Evolutionary conservation across 1,140 invertebrate genomes (phyloP), one percentile per base, ranked within the genome.

Genomic region (Rhizoglyphus robini): DNA sequence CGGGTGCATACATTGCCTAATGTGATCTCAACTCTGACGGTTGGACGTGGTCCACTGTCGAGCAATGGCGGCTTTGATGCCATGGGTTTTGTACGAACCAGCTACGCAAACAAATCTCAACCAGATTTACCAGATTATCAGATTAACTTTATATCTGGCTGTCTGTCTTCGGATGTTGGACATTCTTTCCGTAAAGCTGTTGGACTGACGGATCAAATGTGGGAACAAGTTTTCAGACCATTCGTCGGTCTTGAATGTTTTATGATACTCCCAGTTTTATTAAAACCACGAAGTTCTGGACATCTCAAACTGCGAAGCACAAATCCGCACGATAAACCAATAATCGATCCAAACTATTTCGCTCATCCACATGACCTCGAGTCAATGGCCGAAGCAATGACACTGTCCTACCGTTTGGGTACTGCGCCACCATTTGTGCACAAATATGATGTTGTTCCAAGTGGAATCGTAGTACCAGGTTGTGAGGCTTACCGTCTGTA

Each of bases 1-100:
- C 61, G 30, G 32, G 51, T 54, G 20, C 51, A 54, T 8, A 8
- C 51, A 32, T 32, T 54, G 8, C 51, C 51, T 8, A 54, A 54
- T 8, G 18, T 54, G 4, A 18, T 63, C 32, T 38, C 5, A 8
- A 63, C 15, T 49, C n/a, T 46, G 47, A 30, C 32, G 18, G 18
- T 13, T 5, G 11, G 31, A 20, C 20, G 36, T 5, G 61, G 13
- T 20, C 27, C 61, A 49, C 18, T 58, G 11, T 57, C 30, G 15
- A 11, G 20, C 32, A 63, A 41, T 23, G 32, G 23, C 32, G 31
- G 30, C 20, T 8, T 58, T 15, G 61, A 63, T 36, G 84, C 85
- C 0, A 87, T 88, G 0, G 87, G 84, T 0, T 90, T 90, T 70
- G 86, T 90, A 38, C 83, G 85, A 0, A 90, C 88, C 0, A 90